Evolutionary conservation across 2,113 vertebrate species (phyloP).

Genomic region (Datnioides undecimradiatus): DNA sequence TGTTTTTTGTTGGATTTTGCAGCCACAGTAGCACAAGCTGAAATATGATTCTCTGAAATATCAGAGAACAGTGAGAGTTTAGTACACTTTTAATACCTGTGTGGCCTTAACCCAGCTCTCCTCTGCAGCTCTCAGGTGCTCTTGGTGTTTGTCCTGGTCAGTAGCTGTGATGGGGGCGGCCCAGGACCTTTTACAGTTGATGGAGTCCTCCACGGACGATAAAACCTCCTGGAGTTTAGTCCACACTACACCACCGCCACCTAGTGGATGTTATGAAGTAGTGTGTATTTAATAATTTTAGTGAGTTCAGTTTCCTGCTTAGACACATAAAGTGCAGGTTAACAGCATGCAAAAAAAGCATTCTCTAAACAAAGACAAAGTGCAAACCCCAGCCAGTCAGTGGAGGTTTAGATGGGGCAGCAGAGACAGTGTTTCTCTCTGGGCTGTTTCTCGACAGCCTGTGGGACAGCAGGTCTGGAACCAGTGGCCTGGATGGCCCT

Average conservation of each 20-base stretch:
- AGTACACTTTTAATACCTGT: constrained; percentile 72
- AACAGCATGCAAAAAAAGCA: not conserved
- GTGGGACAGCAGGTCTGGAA: constrained; percentile 68
- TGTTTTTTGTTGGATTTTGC: not conserved
- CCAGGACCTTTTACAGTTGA: constrained; percentile 81
- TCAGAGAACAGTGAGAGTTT: not conserved
- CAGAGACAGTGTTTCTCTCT: constrained; percentile 43
- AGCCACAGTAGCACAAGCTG: not conserved
- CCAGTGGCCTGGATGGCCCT: constrained; percentile 56
- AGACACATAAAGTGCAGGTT: not conserved
- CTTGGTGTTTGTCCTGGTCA: constrained; percentile 52
- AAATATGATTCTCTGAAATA: too few species aligned
- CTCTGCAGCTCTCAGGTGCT: constrained; percentile 75
- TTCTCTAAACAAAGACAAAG: not conserved
- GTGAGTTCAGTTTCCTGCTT: too few species aligned
- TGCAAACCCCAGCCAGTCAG: constrained; percentile 57
- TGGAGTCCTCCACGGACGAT: constrained; percentile 87
- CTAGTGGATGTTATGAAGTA: constrained; percentile 61
- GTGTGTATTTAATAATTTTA: too few species aligned
- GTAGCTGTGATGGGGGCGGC: constrained; percentile 64
- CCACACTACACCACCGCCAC: constrained; percentile 76
- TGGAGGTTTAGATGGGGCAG: constrained; percentile 47
- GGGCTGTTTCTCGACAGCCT: constrained; percentile 45
- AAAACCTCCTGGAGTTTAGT: constrained; percentile 85
- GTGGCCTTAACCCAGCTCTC: constrained; percentile 75